Evolutionary conservation across 2,113 vertebrate genomes (phyloP).

Genomic region (Oxyura jamaicensis): DNA sequence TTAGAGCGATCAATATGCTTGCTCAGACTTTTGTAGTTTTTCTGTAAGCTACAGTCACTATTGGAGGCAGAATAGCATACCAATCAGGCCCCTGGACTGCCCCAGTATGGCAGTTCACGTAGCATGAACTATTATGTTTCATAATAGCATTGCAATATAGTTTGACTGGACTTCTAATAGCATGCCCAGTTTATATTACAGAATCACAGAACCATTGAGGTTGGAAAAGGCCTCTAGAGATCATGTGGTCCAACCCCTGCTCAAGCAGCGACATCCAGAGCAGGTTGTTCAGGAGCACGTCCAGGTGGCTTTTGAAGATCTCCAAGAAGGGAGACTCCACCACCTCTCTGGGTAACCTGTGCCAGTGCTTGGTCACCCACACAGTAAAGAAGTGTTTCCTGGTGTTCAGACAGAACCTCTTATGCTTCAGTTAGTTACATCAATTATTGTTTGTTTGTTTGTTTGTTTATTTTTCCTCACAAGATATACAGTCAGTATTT

Average conservation of each 20-base stretch:
- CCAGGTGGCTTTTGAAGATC: too few relatives aligned
- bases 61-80: not conserved
- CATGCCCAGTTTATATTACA: not conserved
- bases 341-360: too few relatives aligned
- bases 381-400: too few relatives aligned
- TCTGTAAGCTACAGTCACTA: not conserved
- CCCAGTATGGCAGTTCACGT: not conserved
- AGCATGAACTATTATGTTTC: not conserved
- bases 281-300: too few relatives aligned
- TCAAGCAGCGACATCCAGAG: not conserved
- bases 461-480: not conserved
- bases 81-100: accelerated
- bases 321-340: too few relatives aligned
- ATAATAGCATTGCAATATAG: accelerated
- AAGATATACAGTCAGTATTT: not conserved
- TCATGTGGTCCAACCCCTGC: not conserved
- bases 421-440: not conserved
- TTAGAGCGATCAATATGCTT: not conserved
- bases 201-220: not conserved
- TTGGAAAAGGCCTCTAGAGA: not conserved
- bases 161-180: not conserved
- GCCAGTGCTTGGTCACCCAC: too few relatives aligned
- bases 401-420: too few relatives aligned
- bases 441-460: not conserved
- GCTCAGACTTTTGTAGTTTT: not conserved